Evolutionary conservation across 2,888 invertebrate genomes (phyloP).

Genomic region (Anoplius nigerrimus): DNA sequence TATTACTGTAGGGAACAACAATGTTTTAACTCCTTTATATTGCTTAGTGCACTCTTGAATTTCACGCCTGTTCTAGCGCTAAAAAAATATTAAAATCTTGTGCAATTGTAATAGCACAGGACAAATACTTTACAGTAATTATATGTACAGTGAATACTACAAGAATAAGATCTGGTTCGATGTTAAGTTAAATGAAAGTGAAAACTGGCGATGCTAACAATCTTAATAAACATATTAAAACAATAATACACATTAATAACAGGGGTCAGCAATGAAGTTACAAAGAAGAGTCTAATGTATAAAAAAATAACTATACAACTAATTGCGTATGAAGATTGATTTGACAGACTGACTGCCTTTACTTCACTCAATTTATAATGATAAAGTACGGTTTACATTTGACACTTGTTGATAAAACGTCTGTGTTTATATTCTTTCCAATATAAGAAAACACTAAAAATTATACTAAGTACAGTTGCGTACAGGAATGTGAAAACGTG

Average conservation of each 20-base stretch:
- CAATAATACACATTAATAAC: not conserved
- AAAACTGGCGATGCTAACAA: too few relatives aligned
- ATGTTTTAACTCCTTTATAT: not conserved
- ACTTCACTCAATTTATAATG: constrained; percentile 7
- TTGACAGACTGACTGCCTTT: too few relatives aligned
- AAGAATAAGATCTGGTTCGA: not conserved
- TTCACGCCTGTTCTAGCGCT: too few relatives aligned
- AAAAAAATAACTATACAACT: not conserved
- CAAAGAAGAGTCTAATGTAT: not conserved
- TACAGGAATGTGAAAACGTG: constrained; percentile 22
- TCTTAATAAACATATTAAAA: too few relatives aligned
- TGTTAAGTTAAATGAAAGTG: not conserved
- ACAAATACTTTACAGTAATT: constrained; percentile 1
- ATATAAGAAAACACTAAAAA: constrained; percentile 19
- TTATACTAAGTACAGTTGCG: constrained; percentile 14
- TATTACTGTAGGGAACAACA: not conserved
- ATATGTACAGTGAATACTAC: not conserved
- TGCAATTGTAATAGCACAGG: not conserved
- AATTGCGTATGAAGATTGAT: not conserved
- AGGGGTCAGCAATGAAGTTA: constrained; percentile 1
- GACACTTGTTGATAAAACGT: constrained; percentile 29
- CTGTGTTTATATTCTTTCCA: constrained; percentile 15
- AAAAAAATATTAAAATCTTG: not conserved
- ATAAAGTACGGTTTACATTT: constrained; percentile 61
- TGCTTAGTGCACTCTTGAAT: too few relatives aligned